A percentile compares a stretch with the other conserved stretches of the same genome.
Evolutionary conservation across 2,113 vertebrate genomes (phyloP).

Genomic region (Thunnus maccoyii): DNA sequence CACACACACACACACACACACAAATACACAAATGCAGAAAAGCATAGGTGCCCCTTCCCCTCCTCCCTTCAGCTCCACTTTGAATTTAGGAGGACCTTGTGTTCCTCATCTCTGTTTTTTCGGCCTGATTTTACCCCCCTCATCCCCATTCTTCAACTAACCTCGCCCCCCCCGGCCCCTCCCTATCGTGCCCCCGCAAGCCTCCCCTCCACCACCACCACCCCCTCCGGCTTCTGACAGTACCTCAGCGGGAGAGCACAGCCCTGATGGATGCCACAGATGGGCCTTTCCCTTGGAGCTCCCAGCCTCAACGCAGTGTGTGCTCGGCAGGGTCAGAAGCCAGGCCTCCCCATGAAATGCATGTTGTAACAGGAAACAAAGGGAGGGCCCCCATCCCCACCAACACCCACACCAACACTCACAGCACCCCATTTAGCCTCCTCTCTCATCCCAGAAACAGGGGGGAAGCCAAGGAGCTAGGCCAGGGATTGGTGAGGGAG

Average conservation of each 20-base stretch:
- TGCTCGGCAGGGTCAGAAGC: constrained; percentile 82
- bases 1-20: constrained; percentile 17
- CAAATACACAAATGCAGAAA: constrained; percentile 12
- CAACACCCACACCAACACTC: constrained; percentile 58
- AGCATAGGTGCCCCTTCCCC: background rate
- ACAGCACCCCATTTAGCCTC: constrained; percentile 49
- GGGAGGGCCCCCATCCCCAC: constrained; percentile 70
- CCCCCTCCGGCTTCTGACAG: constrained; percentile 79
- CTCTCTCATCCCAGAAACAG: constrained; percentile 50
- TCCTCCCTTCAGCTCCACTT: constrained; percentile 20
- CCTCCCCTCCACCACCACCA: constrained; percentile 49
- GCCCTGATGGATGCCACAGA: constrained; percentile 85
- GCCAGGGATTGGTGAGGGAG: constrained; percentile 35
- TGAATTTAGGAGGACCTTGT: constrained; percentile 45
- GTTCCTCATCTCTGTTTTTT: constrained; percentile 61
- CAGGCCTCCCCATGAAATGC: constrained; percentile 81
- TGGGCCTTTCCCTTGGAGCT: constrained; percentile 82
- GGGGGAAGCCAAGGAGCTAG: constrained; percentile 24
- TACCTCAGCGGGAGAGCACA: constrained; percentile 77
- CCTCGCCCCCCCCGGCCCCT: constrained; percentile 40
- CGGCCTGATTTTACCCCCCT: constrained; percentile 49
- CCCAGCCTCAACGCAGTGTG: constrained; percentile 72
- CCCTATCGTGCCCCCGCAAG: constrained; percentile 41
- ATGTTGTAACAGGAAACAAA: constrained; percentile 85
- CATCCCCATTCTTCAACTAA: constrained; percentile 61